Evolutionary conservation across 2,113 vertebrate species (phyloP).

Genomic region (Nibea albiflora): DNA sequence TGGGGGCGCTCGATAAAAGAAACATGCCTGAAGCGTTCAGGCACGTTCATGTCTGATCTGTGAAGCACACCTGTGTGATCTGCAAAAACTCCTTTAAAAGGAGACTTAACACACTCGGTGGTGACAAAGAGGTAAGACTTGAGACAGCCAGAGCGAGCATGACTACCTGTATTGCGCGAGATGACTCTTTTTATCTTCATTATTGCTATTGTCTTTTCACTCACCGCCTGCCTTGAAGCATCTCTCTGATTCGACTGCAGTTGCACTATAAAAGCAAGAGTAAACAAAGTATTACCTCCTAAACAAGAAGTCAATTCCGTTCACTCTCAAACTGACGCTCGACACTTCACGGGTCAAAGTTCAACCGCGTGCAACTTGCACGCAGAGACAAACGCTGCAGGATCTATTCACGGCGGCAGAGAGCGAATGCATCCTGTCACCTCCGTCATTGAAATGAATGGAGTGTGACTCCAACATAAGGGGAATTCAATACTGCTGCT

Average conservation of each 20-base stretch:
- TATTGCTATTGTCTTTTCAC: not conserved
- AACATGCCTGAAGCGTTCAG: too few relatives aligned
- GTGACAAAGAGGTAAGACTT: not conserved
- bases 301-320: conserved; percentile 10
- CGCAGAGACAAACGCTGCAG: not conserved
- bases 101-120: too few relatives aligned
- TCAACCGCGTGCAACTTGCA: not conserved
- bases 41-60: too few relatives aligned
- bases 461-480: conserved; percentile 1
- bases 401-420: not conserved
- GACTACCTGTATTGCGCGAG: not conserved
- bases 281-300: conserved; percentile 7
- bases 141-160: not conserved
- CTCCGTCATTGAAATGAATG: conserved; percentile 35
- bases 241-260: not conserved
- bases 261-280: conserved; percentile 3
- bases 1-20: too few relatives aligned
- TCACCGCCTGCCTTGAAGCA: not conserved
- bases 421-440: conserved; percentile 24
- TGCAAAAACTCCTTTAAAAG: too few relatives aligned
- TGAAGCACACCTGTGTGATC: too few relatives aligned
- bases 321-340: not conserved
- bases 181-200: not conserved
- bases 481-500: conserved; percentile 39
- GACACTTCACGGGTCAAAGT: conserved; percentile 10